Evolutionary conservation across 1,140 invertebrate genomes (phyloP).

Genomic region (Magallana gigas): DNA sequence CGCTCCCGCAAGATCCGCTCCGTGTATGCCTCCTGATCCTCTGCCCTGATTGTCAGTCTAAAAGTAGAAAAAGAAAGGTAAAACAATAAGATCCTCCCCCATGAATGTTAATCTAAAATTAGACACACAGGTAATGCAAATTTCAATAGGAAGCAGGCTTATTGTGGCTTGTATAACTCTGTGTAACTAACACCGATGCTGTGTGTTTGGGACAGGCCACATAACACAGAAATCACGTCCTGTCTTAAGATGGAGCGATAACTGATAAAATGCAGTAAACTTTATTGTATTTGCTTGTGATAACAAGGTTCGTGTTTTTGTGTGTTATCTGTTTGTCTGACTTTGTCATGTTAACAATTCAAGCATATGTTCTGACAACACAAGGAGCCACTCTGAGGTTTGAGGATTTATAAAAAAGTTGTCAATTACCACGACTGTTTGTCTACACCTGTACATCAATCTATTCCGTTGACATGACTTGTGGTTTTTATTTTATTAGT

Average conservation of each 20-base stretch:
- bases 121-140: neutral
- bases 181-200: neutral
- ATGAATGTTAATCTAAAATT: neutral
- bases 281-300: neutral
- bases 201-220: neutral
- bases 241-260: neutral
- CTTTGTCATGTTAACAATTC: too few species aligned
- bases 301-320: neutral
- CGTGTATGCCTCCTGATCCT: constrained; percentile 42
- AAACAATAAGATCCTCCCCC: neutral
- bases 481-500: too few species aligned
- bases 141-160: neutral
- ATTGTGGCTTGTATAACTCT: neutral
- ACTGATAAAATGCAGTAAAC: neutral
- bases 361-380: too few species aligned
- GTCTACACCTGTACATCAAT: too few species aligned
- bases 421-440: too few species aligned
- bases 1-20: constrained; percentile 61
- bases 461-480: too few species aligned
- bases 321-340: too few species aligned
- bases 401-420: too few species aligned
- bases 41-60: constrained; percentile 41
- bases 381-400: too few species aligned
- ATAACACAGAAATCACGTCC: neutral
- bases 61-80: constrained; percentile 37